Percentiles rank a stretch among this genome's conserved stretches.
Evolutionary conservation across 2,888 invertebrate species (phyloP).

Genomic region (Nomada goodeniana): DNA sequence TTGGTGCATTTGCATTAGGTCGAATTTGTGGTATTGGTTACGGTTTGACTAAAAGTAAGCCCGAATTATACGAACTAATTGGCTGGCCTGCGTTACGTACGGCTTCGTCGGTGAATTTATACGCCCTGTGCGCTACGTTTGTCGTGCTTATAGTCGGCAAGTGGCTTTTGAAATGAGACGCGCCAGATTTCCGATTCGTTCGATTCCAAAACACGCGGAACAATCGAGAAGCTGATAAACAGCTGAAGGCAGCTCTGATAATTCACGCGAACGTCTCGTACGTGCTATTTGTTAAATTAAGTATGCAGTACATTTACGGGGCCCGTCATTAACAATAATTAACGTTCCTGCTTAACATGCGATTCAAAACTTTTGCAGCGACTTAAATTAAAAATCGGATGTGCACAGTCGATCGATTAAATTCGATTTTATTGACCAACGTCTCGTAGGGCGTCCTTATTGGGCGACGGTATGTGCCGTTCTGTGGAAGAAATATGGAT

Average conservation of each 20-base stretch:
- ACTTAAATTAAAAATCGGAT: neutral
- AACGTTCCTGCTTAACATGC: neutral
- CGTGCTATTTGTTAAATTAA: neutral
- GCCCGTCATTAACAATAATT: neutral
- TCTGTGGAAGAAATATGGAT: conserved; percentile 8
- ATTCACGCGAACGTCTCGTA: conserved; percentile 1
- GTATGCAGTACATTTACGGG: too few relatives aligned
- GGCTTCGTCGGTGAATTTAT: conserved; percentile 34
- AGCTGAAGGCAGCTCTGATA: conserved; percentile 3
- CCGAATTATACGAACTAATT: conserved; percentile 57
- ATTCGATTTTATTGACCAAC: neutral
- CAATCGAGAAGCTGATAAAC: conserved; percentile 6
- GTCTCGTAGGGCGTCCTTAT: too few relatives aligned
- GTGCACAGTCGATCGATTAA: neutral
- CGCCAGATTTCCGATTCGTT: conserved; percentile 17
- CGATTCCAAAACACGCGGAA: neutral
- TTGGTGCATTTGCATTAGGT: conserved; percentile 59
- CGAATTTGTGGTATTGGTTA: conserved; percentile 57
- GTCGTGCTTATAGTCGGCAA: conserved; percentile 23
- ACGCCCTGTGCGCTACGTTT: conserved; percentile 26
- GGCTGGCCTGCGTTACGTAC: conserved; percentile 27
- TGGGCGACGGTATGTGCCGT: conserved; percentile 26
- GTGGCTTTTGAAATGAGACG: conserved; percentile 33
- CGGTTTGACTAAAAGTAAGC: conserved; percentile 52
- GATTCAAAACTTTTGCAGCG: neutral